These are phyloP conservation scores for Alethe diademata DNA, from an alignment of 2,113 vertebrate genomes.

Conservation along the genomic window DNA sequence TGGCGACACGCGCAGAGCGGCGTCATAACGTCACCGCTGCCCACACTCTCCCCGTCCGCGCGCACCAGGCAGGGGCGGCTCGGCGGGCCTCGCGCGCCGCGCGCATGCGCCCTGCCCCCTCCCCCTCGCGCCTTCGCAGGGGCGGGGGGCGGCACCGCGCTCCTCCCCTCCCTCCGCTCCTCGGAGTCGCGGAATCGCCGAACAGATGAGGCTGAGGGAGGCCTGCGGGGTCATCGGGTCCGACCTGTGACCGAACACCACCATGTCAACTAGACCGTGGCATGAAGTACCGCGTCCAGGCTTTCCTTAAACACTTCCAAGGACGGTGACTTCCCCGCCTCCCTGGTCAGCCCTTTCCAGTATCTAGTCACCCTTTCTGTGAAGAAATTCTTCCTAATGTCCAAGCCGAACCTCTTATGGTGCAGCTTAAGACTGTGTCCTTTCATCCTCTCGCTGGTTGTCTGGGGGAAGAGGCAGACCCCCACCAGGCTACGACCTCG, in stretches of 20 bases:
- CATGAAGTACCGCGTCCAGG: background rate
- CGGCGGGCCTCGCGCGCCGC: background rate
- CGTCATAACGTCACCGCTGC: conserved; percentile 47
- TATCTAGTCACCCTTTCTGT: background rate
- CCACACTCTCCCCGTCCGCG: background rate
- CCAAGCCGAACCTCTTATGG: background rate
- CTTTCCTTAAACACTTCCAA: background rate
- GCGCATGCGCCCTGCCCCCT: background rate
- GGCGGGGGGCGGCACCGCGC: background rate
- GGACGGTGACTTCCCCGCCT: background rate
- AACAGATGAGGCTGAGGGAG: fast-evolving
- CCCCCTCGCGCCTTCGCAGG: background rate
- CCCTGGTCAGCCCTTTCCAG: background rate
- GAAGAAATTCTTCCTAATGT: background rate
- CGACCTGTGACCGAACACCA: fast-evolving
- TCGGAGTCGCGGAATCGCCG: fast-evolving
- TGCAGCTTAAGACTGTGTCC: background rate
- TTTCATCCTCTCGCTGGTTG: background rate
- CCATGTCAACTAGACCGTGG: background rate
- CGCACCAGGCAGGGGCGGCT: background rate
- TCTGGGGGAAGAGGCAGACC: background rate
- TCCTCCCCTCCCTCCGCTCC: fast-evolving
- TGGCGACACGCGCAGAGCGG: conserved; percentile 41
- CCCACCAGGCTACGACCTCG: background rate
- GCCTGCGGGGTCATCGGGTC: fast-evolving